Base-by-base conservation (phyloP, 2,113 vertebrate genomes). In the Cinclus cinclus region DNA sequence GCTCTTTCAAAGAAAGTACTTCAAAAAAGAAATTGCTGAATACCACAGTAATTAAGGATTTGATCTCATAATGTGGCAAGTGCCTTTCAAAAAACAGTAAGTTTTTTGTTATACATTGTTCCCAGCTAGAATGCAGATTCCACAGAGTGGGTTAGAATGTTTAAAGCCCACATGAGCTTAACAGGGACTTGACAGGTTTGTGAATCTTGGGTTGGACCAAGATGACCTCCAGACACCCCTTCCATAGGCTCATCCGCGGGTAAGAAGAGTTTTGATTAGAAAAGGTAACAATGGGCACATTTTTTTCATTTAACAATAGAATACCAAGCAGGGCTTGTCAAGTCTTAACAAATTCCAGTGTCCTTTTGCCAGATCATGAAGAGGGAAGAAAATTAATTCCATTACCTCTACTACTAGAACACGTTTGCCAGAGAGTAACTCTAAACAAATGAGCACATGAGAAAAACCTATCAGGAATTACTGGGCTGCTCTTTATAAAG, bases 271-370 rank as follows among this genome's bases (percentile, higher is more conserved):
- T 92, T 35, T 62, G 44, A 37, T 22, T 15, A 63, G n/a, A 46
- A 85, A 86, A 92, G 17, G 7, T 24, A 84, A 49, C 13, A 49
- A 31, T 3, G 20, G 20, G 9, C 28, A 37, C 10, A 47, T 74
- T 39, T 52, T 75, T 77, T 95, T 89, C 60, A 24, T 94, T 95
- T 96, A 85, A 90, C 94, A 96, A 76, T 9, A 74, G 70, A 94
- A 71, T 20, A 24, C 37, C 17, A 83, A 23, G 14, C 65, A 89
- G 49, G 37, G 39, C 68, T 90, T 88, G 63, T 77, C 33, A 75
- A 81, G 33, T 6, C n/a, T 41, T 79, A 77, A 63, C 59, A 83
- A 90, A 76, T 46, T 28, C 63, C 64, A 68, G 15, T 11, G 37
- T 78, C 70, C 46, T 79, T 70, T 27, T 91, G 74, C 16, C 68